phyloP scores from a whole-genome alignment of 2,888 invertebrate genomes.

The Andricus quercusramuli region DNA sequence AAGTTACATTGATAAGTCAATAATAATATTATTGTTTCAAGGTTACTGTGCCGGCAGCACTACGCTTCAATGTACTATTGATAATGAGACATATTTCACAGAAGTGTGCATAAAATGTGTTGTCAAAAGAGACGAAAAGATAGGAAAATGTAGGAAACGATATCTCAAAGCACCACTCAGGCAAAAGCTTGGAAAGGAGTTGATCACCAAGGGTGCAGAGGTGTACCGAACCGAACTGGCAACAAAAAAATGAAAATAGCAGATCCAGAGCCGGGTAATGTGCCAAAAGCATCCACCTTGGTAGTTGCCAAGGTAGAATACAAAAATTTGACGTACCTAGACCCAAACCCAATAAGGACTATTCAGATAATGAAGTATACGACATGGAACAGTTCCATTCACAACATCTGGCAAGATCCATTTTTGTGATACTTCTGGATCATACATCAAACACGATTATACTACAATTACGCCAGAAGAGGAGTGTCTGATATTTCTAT shows the following conservation, averaged over 20 bases:
- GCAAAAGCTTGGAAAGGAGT: too few relatives aligned
- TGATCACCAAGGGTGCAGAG: neutral
- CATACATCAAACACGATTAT: neutral
- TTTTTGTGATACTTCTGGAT: neutral
- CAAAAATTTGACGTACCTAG: neutral
- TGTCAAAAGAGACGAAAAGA: too few relatives aligned
- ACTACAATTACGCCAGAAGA: neutral
- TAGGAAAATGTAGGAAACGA: neutral
- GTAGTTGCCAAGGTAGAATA: conserved; percentile 2
- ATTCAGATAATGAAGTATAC: conserved; percentile 24
- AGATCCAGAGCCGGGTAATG: neutral
- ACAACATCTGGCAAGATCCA: neutral
- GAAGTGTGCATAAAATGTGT: too few relatives aligned
- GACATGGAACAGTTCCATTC: neutral
- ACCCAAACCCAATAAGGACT: neutral
- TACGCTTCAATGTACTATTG: too few relatives aligned
- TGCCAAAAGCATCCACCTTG: neutral
- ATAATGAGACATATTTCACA: neutral
- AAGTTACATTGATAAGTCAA: too few relatives aligned
- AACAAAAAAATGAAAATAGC: neutral
- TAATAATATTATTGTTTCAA: too few relatives aligned
- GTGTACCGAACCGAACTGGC: neutral
- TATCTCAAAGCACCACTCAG: too few relatives aligned
- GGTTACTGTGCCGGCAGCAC: too few relatives aligned
- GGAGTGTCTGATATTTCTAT: neutral